These are phyloP conservation scores for Choristoneura fumiferana DNA, from an alignment of 1,140 invertebrate species.

Conservation along the genomic window DNA sequence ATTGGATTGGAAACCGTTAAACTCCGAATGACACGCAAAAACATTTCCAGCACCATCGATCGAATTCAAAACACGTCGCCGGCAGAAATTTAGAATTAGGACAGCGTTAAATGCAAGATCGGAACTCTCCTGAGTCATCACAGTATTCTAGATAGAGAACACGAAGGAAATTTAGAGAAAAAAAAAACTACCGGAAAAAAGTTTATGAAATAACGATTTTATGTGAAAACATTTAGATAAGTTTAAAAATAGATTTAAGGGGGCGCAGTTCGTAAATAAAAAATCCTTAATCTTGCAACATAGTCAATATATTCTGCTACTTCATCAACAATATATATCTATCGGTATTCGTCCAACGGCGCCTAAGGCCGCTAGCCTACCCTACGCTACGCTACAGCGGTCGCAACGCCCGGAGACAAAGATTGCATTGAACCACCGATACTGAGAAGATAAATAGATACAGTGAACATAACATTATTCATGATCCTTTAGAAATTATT, in stretches of 20 bases:
- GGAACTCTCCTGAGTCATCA: constrained; percentile 72
- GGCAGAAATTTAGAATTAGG: constrained; percentile 22
- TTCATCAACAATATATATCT: constrained; percentile 55
- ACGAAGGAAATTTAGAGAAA: constrained; percentile 41
- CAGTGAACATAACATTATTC: constrained; percentile 64
- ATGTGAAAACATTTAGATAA: constrained; percentile 47
- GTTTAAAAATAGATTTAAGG: constrained; percentile 42
- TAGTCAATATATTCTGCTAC: constrained; percentile 73
- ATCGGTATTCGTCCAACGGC: constrained; percentile 34
- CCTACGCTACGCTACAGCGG: constrained; percentile 20
- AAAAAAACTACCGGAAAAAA: constrained; percentile 46
- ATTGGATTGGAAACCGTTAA: constrained; percentile 40
- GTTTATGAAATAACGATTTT: constrained; percentile 42
- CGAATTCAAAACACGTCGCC: neutral
- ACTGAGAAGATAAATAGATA: constrained; percentile 61
- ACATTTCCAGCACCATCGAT: constrained; percentile 18
- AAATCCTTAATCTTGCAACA: constrained; percentile 70
- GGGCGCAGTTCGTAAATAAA: constrained; percentile 65
- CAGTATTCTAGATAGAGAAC: constrained; percentile 62
- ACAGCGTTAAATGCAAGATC: constrained; percentile 13
- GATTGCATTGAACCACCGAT: constrained; percentile 76
- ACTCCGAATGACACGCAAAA: constrained; percentile 28
- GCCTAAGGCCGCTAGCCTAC: constrained; percentile 50
- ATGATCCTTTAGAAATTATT: constrained; percentile 58
- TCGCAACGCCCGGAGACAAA: constrained; percentile 66